phyloP scores from a whole-genome alignment of 2,113 vertebrate genomes.

The Microcebus lehilahytsara region DNA sequence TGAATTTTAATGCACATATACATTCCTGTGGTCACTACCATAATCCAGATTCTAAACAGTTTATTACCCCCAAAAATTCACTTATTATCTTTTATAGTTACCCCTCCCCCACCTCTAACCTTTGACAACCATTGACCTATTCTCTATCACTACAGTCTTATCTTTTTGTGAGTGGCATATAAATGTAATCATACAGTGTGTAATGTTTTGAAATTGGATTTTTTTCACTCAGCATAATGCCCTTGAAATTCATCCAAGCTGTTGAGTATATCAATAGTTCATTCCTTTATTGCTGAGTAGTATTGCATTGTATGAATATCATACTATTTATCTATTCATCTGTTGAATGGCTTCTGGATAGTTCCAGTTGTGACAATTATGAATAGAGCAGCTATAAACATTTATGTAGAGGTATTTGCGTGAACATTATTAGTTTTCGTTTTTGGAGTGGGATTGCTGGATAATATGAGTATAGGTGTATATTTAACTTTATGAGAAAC shows the following conservation, averaged over 20 bases:
- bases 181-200: not conserved
- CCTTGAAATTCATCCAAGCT: constrained; percentile 12
- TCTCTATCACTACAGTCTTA: not conserved
- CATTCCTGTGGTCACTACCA: not conserved
- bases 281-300: constrained; percentile 19
- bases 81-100: not conserved
- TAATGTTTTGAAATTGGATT: not conserved
- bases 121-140: not conserved
- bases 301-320: not conserved
- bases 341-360: not conserved
- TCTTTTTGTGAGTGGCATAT: not conserved
- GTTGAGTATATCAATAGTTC: not conserved
- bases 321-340: not conserved
- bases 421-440: not conserved
- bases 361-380: not conserved
- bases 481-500: constrained; percentile 33
- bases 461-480: not conserved
- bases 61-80: not conserved
- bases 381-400: not conserved
- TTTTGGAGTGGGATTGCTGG: not conserved
- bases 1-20: not conserved
- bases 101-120: not conserved
- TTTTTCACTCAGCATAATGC: not conserved
- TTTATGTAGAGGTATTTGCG: not conserved
- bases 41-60: not conserved